Base-by-base conservation (phyloP, 2,888 invertebrate genomes). In the Temnothorax rugatulus region DNA sequence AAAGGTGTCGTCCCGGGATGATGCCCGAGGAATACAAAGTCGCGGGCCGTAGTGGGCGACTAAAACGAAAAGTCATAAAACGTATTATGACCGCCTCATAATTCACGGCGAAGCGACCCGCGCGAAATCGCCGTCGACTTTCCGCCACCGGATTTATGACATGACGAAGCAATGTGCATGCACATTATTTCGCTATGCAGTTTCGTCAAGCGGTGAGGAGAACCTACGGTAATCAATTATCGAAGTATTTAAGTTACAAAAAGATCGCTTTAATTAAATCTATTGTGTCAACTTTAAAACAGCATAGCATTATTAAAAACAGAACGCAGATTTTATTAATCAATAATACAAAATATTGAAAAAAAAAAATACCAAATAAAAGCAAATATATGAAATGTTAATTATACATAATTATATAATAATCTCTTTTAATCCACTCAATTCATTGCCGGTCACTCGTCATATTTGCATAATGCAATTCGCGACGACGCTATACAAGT, bases 61-160 rank as follows among this genome's bases (percentile, higher is more conserved):
- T 85, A 64, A 84, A 82, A 84, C 79, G 82, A 73, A 82, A 84
- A 85, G 86, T 90, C 92, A 89, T 92, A 91, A 91, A 91, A 86
- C 86, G 84, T 87, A 90, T 91, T 91, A 92, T 88, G 88, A 86
- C 84, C 84, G 76, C 54, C 68, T n/a, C 85, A 85, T 90, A 89
- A 92, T 92, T 91, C 90, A 91, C 86, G 84, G 63, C 57, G 73
- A 63, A 34, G 64, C 59, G 61, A 52, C 63, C 34, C 73, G 75
- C n/a, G 59, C 85, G 64, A 81, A 68, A 68, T 68, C 84, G 63
- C 44, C 83, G 77, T 73, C 57, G 63, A 79, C 59, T 84, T 83
- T 77, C 71, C 83, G 77, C 82, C 68, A 57, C 50, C 71, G 71
- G 50, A 61, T 84, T 68, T 68, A 68, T 47, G 25, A 68, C 50